Evolutionary conservation across 2,888 invertebrate genomes (phyloP), one percentile per base, ranked within the genome.

Genomic region (Dyspetes luteomarginatus): DNA sequence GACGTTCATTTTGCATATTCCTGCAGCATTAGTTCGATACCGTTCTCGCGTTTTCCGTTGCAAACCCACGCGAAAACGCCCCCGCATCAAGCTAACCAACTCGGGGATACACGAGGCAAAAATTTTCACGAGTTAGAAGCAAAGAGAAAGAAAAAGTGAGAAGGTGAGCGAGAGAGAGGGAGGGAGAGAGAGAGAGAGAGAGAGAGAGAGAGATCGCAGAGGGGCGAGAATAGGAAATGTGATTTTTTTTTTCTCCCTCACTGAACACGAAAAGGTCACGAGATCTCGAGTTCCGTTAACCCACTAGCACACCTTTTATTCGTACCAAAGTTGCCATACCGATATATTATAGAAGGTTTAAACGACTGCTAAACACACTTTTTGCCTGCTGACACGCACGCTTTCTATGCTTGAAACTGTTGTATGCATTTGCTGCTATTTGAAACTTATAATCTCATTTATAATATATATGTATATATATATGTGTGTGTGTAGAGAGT

Each of bases 241-340:
- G 52, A 28, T 48, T 12, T 28, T 17, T 41, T 24, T 55, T 17
- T 5, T 24, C 36, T 56, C 17, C 28, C 26, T 26, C 9, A 48
- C 43, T 43, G 36, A 45, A 56, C 77, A 73, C 41, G 65, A 64
- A 77, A 77, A 81, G 72, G 80, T 81, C 72, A 77, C 15, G 64
- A 65, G 76, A 80, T 80, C 67, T 41, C 45, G 56, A 55, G 52
- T 45, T 28, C 43, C 45, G 71, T 71, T 76, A 58, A n/a, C 60
- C 60, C 60, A 72, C 60, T 60, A 30, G 60, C 50, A 48, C 62
- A 72, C 62, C 62, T 72, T 60, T 72, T 72, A 26, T 43, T 26
- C 52, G 28, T 28, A 26, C 45, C 52, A 15, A 28, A 5, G n/a
- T 22, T 48, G 48, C 45, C 43, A 36, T 26, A 30, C 45, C 52